Evolutionary conservation across 2,113 vertebrate species (phyloP), one percentile per base, ranked within the genome.

Genomic region (Ictalurus furcatus): DNA sequence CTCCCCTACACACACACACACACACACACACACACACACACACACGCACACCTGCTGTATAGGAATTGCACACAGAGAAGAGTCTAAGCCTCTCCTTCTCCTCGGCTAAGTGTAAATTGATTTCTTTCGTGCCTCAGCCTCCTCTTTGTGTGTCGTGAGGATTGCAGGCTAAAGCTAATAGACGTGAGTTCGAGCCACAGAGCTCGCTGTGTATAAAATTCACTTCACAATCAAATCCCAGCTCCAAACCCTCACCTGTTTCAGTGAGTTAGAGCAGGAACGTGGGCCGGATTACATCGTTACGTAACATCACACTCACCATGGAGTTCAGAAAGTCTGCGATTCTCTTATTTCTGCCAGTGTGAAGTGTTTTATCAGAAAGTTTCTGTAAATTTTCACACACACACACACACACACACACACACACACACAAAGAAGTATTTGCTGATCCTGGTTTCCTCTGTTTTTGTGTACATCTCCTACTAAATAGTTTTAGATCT

Each of bases 71-170:
- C 90, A 93, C 88, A 74, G 87, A 87, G 48, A n/a, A 59, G 86
- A 81, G 90, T 92, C 89, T 92, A 89, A 90, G 89, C 88, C 92
- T 90, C 89, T 90, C 86, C 92, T 48, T 25, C 23, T 30, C 67
- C 91, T 92, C 40, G 54, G 71, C 90, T 92, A 93, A 92, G 93
- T 93, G 92, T 91, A 92, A 93, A 92, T 93, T 88, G 90, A 92
- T 93, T 93, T 92, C 90, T 91, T 90, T 92, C 90, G 52, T 84
- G 54, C 81, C 52, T 84, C 85, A 28, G 61, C 21, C 44, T 71
- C 61, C 8, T 56, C 78, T 84, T 58, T 82, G 80, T 82, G 82
- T 88, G 88, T 93, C 86, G 79, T 91, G 88, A 92, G 79, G 92
- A 93, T 93, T 92, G 80, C 87, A 0, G 40, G 84, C 54, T 9